Conservation (phyloP, 2,888 invertebrate species). For the Sarcophaga rosellei region DNA sequence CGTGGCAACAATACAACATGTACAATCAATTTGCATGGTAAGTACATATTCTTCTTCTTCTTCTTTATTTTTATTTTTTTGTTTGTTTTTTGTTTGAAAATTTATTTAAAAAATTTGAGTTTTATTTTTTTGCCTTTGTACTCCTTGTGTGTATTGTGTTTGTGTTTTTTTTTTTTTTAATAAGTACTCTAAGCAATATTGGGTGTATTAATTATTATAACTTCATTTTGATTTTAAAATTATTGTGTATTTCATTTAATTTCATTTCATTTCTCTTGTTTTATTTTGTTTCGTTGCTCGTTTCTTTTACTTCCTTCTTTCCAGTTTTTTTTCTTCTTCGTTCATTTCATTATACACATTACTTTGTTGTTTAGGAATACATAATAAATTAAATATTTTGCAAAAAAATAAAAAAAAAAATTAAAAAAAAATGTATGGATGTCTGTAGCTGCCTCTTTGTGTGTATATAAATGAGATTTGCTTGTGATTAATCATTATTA, state of each 20-base stretch:
- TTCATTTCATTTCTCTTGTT: not conserved
- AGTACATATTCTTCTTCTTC: slow-evolving; percentile 79
- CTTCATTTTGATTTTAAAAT: not conserved
- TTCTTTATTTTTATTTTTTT: slow-evolving; percentile 6
- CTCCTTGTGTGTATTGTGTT: not conserved
- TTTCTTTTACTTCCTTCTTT: slow-evolving; percentile 37
- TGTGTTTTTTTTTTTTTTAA: not conserved
- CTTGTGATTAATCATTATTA: slow-evolving; percentile 63
- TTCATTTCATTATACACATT: slow-evolving; percentile 8
- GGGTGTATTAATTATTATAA: not conserved
- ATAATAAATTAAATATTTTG: not conserved
- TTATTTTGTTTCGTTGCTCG: slow-evolving; percentile 26
- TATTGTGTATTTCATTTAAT: not conserved
- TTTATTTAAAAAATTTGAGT: slow-evolving; percentile 10
- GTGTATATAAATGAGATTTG: slow-evolving; percentile 36
- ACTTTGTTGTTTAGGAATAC: not conserved
- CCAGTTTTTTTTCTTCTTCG: slow-evolving; percentile 45
- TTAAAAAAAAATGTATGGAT: not conserved
- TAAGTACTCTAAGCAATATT: too few species aligned
- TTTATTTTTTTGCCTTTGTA: slow-evolving; percentile 16
- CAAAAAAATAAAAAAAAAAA: not conserved
- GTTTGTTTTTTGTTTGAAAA: not conserved
- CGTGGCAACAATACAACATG: slow-evolving; percentile 98
- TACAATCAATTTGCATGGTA: slow-evolving; percentile 97
- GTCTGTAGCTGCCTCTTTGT: not conserved